phyloP scores from a whole-genome alignment of 2,797 vertebrate genomes.

The Uromys caudimaculatus region DNA sequence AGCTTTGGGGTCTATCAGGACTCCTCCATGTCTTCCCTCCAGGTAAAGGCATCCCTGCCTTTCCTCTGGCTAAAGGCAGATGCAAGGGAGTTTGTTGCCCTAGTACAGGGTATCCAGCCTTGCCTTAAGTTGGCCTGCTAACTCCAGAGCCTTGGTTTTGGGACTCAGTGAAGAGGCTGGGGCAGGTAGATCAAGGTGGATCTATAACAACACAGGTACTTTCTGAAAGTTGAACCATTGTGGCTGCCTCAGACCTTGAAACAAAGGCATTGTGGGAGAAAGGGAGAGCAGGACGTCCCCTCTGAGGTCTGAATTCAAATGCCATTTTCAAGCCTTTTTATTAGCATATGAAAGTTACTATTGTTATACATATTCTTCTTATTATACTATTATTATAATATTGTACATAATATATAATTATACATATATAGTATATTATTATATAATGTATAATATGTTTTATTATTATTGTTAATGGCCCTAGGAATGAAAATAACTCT shows the following conservation, averaged over 20 bases:
- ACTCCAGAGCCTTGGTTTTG: background rate
- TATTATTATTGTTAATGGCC: background rate
- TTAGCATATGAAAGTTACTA: background rate
- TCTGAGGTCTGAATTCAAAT: background rate
- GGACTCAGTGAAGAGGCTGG: background rate
- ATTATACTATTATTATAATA: background rate
- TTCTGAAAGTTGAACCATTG: background rate
- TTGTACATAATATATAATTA: too few relatives aligned
- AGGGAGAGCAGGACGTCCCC: background rate
- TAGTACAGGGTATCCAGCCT: background rate
- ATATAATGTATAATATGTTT: too few relatives aligned
- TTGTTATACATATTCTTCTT: too few relatives aligned
- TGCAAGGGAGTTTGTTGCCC: background rate
- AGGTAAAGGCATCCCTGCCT: background rate
- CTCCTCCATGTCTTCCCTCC: background rate
- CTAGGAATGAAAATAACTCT: background rate
- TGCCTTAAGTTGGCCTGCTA: background rate
- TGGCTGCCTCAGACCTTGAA: background rate
- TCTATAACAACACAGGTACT: background rate
- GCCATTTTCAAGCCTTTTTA: slow-evolving; percentile 30
- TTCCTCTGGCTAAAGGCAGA: background rate
- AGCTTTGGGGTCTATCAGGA: background rate
- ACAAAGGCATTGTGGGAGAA: background rate
- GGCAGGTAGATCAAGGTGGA: background rate
- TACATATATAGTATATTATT: background rate